Evolutionary conservation across 1,140 invertebrate species (phyloP).

Genomic region (Camponotus vicinus): DNA sequence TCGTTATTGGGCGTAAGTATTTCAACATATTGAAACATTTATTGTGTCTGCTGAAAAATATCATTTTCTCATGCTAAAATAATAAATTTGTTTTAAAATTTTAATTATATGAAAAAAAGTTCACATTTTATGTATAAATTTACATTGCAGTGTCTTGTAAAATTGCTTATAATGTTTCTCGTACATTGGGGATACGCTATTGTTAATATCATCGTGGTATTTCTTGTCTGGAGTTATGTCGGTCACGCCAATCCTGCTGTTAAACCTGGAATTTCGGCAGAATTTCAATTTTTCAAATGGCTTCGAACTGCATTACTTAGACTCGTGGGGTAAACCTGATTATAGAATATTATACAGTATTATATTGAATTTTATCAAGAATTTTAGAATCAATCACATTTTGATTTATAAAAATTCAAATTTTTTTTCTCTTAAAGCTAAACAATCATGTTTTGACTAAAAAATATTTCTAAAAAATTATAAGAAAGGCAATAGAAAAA

Average conservation of each 20-base stretch:
- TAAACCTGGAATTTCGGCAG: constrained; percentile 95
- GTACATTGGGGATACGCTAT: constrained; percentile 97
- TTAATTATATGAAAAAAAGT: neutral
- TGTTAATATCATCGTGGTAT: constrained; percentile 92
- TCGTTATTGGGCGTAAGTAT: constrained; percentile 94
- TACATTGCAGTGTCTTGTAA: constrained; percentile 91
- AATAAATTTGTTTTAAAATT: constrained; percentile 15
- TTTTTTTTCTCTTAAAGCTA: neutral
- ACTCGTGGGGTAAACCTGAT: constrained; percentile 91
- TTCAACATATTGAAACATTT: neutral
- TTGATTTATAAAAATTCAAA: neutral
- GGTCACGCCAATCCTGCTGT: constrained; percentile 97
- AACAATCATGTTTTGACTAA: neutral
- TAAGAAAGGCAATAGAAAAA: neutral
- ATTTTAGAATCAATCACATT: neutral
- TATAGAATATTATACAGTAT: neutral
- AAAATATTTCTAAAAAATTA: constrained; percentile 77
- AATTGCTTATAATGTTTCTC: constrained; percentile 96
- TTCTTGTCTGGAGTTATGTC: constrained; percentile 97
- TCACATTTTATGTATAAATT: constrained; percentile 64
- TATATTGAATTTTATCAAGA: neutral
- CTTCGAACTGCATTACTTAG: constrained; percentile 91
- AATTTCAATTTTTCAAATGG: constrained; percentile 96
- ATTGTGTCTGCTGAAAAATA: constrained; percentile 7
- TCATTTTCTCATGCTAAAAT: neutral